Evolutionary conservation across 2,888 invertebrate species (phyloP).

Genomic region (Escarpia spicata): DNA sequence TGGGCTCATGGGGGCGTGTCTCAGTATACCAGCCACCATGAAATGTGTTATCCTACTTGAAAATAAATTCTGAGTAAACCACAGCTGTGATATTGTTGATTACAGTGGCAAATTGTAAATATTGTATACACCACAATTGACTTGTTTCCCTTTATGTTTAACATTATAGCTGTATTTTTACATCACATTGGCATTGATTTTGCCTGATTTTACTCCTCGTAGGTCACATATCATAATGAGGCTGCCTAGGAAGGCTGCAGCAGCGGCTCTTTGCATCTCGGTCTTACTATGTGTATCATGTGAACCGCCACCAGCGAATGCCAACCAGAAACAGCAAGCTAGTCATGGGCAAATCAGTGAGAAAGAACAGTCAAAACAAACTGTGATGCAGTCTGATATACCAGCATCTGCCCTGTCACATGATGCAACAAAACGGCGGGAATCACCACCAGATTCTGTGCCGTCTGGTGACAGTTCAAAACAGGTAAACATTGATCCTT

Average conservation of each 20-base stretch:
- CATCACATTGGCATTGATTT: no score
- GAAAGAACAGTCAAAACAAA: neutral
- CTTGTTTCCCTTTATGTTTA: no score
- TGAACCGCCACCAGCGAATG: neutral
- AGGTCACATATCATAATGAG: neutral
- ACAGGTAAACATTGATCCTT: neutral
- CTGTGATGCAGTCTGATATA: neutral
- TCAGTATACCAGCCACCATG: no score
- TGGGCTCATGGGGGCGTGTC: no score
- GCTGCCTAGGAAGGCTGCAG: neutral
- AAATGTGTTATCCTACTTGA: no score
- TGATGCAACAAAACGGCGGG: neutral
- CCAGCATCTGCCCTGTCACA: neutral
- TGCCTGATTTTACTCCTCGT: neutral
- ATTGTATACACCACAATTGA: no score
- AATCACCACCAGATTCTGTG: neutral
- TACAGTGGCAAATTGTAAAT: no score
- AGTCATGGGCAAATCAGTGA: neutral
- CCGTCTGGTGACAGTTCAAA: neutral
- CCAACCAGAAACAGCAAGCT: slow-evolving; percentile 16
- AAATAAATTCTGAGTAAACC: no score
- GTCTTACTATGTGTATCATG: neutral
- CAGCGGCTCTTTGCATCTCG: neutral
- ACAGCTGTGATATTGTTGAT: no score
- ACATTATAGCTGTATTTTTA: no score